Conservation (phyloP, 37 sponge, comb jelly and placozoan genomes). For the Oscarella lobularis region DNA sequence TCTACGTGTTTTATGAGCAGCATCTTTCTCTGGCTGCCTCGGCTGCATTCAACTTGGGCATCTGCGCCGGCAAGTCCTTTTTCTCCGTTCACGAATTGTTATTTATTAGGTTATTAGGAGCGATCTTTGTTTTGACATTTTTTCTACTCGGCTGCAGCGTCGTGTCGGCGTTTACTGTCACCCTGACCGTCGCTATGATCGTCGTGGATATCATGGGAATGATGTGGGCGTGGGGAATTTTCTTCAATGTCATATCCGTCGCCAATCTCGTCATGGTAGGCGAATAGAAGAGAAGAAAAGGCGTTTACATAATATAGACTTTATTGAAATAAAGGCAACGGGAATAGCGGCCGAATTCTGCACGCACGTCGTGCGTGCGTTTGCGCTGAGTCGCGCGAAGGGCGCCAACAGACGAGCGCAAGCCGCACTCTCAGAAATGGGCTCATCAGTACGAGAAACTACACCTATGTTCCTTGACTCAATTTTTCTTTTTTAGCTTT, state of each 20-base stretch:
- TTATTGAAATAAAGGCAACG: conserved; percentile 39
- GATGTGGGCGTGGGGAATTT: conserved; percentile 66
- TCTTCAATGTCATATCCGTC: conserved; percentile 85
- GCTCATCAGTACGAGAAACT: conserved; percentile 53
- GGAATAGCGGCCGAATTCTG: conserved; percentile 98
- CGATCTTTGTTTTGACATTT: conserved; percentile 70
- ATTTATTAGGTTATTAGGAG: neutral
- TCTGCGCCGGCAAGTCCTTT: conserved; percentile 54
- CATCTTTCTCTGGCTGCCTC: conserved; percentile 57
- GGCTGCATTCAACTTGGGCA: conserved; percentile 59
- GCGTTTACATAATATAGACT: neutral
- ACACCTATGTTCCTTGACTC: too few species aligned
- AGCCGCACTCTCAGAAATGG: conserved; percentile 87
- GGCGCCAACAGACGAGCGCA: conserved; percentile 50
- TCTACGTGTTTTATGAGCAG: conserved; percentile 97
- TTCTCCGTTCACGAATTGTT: too few species aligned
- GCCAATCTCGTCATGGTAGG: conserved; percentile 97
- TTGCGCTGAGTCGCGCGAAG: conserved; percentile 23
- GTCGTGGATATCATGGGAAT: conserved; percentile 81
- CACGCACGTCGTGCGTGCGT: conserved; percentile 96
- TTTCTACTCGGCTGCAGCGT: conserved; percentile 71
- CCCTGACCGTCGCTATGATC: conserved; percentile 58
- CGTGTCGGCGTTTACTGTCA: conserved; percentile 58
- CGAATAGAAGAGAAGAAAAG: neutral
- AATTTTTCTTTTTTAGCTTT: conserved; percentile 22